Conservation (phyloP, 1,140 invertebrate genomes). For the Apis cerana region DNA sequence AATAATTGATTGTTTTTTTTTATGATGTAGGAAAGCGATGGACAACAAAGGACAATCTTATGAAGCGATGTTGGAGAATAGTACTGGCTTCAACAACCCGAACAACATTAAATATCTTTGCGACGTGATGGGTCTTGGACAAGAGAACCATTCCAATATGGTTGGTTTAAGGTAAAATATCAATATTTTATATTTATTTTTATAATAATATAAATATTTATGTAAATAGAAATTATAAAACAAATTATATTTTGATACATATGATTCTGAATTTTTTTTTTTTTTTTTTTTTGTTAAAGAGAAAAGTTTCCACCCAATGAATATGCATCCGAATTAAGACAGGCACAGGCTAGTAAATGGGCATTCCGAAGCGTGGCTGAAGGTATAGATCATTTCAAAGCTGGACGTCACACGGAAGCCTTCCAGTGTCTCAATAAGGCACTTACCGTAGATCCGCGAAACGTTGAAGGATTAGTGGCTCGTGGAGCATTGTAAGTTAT, state of each 20-base stretch:
- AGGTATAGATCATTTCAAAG: constrained; percentile 96
- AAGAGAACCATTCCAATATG: constrained; percentile 88
- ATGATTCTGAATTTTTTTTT: too few species aligned
- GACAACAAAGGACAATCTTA: constrained; percentile 90
- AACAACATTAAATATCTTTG: constrained; percentile 92
- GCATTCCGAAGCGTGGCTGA: constrained; percentile 95
- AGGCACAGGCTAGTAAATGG: constrained; percentile 95
- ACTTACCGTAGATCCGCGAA: constrained; percentile 93
- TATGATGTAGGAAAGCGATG: constrained; percentile 87
- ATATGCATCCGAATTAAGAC: constrained; percentile 91
- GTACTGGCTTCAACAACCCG: constrained; percentile 94
- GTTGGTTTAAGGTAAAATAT: constrained; percentile 85
- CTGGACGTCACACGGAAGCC: constrained; percentile 93
- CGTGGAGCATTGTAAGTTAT: constrained; percentile 91
- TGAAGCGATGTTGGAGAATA: constrained; percentile 92
- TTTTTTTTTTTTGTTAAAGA: constrained; percentile 77
- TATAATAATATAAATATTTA: neutral
- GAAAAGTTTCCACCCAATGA: constrained; percentile 89
- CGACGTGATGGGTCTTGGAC: constrained; percentile 86
- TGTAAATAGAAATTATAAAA: too few species aligned
- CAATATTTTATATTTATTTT: neutral
- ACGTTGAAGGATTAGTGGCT: constrained; percentile 96
- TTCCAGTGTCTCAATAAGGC: constrained; percentile 98
- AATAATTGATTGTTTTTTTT: constrained; percentile 66
- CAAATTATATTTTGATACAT: too few species aligned